These are phyloP conservation scores for Nyctibius bracteatus DNA, from an alignment of 2,113 vertebrate species.

Conservation along the genomic window DNA sequence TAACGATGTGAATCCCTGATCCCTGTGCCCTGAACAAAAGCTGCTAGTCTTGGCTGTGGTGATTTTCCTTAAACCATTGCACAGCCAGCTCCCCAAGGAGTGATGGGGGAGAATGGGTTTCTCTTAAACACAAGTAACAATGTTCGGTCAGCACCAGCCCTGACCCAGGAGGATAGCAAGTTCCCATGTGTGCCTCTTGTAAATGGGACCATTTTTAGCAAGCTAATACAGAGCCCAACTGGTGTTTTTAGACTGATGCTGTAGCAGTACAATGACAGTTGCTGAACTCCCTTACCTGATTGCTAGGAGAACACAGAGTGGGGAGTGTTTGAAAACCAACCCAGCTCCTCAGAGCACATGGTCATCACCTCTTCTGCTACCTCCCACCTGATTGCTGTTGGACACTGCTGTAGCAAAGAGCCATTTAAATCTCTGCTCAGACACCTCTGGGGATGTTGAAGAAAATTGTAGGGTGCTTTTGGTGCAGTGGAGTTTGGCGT, in stretches of 20 bases:
- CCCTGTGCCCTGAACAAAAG: background rate
- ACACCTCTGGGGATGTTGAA: rapidly evolving
- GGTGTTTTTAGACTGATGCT: background rate
- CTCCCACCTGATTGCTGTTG: rapidly evolving
- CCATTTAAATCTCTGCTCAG: background rate
- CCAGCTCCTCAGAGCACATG: background rate
- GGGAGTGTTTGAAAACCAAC: background rate
- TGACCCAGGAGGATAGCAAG: background rate
- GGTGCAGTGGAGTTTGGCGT: background rate
- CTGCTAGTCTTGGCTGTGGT: background rate
- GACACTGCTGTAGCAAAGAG: background rate
- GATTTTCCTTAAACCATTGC: background rate
- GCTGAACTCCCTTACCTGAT: background rate
- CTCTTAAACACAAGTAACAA: background rate
- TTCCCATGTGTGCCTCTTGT: background rate
- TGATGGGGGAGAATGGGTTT: background rate
- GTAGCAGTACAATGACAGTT: background rate
- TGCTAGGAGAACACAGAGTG: background rate
- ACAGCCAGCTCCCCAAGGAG: background rate
- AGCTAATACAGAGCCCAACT: background rate
- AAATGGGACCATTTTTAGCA: background rate
- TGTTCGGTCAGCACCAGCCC: background rate
- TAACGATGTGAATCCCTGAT: background rate
- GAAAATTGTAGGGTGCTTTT: background rate
- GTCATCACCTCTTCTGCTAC: background rate